These are phyloP conservation scores for Chlorospingus semifuscus DNA, from an alignment of 2,797 vertebrate genomes.

Conservation along the genomic window DNA sequence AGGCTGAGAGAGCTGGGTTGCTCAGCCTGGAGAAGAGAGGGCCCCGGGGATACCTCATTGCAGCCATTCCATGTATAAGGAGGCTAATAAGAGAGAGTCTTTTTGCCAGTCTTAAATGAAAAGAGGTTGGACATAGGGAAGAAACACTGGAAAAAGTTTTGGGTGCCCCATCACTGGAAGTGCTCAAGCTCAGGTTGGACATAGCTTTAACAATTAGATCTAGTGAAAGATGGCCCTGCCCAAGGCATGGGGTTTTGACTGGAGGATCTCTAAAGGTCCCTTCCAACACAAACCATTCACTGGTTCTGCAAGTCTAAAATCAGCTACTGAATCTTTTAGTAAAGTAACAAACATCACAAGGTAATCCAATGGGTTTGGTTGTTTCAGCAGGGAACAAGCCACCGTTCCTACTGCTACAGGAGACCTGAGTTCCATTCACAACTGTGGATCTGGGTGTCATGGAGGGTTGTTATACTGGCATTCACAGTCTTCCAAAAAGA, in stretches of 20 bases:
- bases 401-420: background rate
- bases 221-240: background rate
- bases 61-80: background rate
- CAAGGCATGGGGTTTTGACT: background rate
- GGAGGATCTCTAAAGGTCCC: background rate
- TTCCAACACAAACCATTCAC: background rate
- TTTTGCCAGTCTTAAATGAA: background rate
- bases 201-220: background rate
- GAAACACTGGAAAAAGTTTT: background rate
- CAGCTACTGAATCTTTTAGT: background rate
- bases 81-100: background rate
- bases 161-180: background rate
- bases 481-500: background rate
- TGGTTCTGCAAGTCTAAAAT: background rate
- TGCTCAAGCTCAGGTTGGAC: background rate
- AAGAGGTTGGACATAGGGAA: background rate
- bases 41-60: rapidly evolving
- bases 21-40: background rate
- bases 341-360: background rate
- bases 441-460: background rate
- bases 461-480: rapidly evolving
- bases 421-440: background rate
- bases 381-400: background rate
- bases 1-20: background rate
- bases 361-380: background rate